Evolutionary conservation across 2,888 invertebrate species (phyloP), one percentile per base, ranked within the genome.

Genomic region (Pyrgus malvae): DNA sequence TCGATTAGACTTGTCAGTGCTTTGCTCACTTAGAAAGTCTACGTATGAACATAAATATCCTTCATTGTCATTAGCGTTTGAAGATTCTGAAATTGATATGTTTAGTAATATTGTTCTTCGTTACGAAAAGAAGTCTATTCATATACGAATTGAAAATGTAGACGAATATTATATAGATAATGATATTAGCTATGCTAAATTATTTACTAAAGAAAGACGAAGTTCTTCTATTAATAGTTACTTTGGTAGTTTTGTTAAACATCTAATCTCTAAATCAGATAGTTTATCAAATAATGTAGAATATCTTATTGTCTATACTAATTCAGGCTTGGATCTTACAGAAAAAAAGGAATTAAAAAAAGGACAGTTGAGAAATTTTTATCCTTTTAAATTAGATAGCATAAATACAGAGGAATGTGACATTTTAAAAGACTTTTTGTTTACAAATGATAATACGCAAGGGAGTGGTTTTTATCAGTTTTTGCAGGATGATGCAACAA

Each of bases 1-100:
- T 60, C 62, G 37, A 62, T 58, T 68, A 57, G 66, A 69, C 59
- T 59, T 69, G 57, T 65, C 65, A 8, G 58, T 68, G 58, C 58
- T 69, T 56, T 69, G 65, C 48, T 55, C 55, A 58, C 37, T 17
- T 37, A 37, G 37, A 17, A 17, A 37, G 37, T 37, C 53, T 51
- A 62, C 21, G 42, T 60, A 64, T 58, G 19, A 64, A 62, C 33
- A 63, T 57, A 69, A 68, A 62, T 70, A 69, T 64, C 60, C 65
- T 57, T 64, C 53, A 42, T 59, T 67, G 21, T 60, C 64, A 62
- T 59, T 70, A 58, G 49, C 56, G 23, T 66, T 69, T 63, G 63
- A 48, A 58, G 57, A 64, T 63, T 60, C 59, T 40, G 57, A 64
- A 61, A 60, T 60, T 61, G 58, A 55, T 61, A 58, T 41, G 58